phyloP scores from a whole-genome alignment of 2,113 vertebrate species.

The Athene noctua region DNA sequence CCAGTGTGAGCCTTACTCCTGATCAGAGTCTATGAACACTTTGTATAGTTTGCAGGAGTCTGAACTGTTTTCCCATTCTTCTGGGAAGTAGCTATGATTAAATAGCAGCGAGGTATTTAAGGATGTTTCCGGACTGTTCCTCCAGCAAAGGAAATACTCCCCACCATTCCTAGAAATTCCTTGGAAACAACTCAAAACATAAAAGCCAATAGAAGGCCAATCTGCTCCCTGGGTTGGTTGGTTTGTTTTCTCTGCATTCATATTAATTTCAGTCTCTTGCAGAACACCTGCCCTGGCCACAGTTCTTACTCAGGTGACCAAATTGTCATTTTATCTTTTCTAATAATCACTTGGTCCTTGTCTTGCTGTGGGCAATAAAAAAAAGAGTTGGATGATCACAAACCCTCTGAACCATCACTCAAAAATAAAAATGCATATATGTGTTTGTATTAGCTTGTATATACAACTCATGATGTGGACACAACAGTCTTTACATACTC shows the following conservation, averaged over 20 bases:
- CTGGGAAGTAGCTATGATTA: background rate
- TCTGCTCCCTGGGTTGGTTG: background rate
- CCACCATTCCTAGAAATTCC: background rate
- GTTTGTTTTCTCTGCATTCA: background rate
- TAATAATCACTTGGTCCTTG: background rate
- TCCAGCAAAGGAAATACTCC: background rate
- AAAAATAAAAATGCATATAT: background rate
- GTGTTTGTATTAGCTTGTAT: background rate
- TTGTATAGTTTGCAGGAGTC: background rate
- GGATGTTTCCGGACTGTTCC: background rate
- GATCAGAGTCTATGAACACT: background rate
- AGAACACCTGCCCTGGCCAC: background rate
- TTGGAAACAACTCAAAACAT: background rate
- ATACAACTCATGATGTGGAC: background rate
- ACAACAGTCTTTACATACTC: background rate
- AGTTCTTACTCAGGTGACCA: background rate
- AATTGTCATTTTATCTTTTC: background rate
- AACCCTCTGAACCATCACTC: background rate
- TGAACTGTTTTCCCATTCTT: background rate
- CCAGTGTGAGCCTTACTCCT: background rate
- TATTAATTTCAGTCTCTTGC: background rate
- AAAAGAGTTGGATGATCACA: background rate
- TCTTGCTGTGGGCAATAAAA: background rate
- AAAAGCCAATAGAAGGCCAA: background rate
- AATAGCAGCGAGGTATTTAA: background rate